Conservation (phyloP, 2,888 invertebrate species). For the Brachypalpus laphriformis region DNA sequence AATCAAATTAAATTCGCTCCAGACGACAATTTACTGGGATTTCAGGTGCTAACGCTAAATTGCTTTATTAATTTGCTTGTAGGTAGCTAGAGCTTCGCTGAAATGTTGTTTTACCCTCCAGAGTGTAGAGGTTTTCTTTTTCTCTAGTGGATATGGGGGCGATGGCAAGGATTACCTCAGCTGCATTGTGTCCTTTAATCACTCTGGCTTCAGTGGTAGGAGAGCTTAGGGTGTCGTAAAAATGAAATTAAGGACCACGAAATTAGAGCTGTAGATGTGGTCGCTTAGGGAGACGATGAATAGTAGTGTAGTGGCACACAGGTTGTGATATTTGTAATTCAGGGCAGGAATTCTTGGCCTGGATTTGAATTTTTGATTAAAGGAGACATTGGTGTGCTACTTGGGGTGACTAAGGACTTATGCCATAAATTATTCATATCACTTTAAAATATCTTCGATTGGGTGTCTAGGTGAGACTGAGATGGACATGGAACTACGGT, state of each 20-base stretch:
- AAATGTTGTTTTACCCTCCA: conserved; percentile 46
- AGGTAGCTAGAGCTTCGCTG: conserved; percentile 40
- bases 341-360: conserved; percentile 17
- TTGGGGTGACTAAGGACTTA: conserved; percentile 14
- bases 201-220: conserved; percentile 37
- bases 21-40: conserved; percentile 74
- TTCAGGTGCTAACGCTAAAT: conserved; percentile 74
- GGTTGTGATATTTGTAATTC: conserved; percentile 47
- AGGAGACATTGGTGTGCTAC: conserved; percentile 18
- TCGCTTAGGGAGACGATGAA: conserved; percentile 27
- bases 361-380: conserved; percentile 73
- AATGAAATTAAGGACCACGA: conserved; percentile 72
- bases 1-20: conserved; percentile 75
- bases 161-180: conserved; percentile 23
- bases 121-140: conserved; percentile 10
- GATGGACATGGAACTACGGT: neutral
- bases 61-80: conserved; percentile 73
- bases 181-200: conserved; percentile 70
- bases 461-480: neutral
- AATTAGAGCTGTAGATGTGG: conserved; percentile 68
- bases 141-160: neutral
- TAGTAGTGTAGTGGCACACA: conserved; percentile 12
- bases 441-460: conserved; percentile 20
- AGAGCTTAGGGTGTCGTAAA: conserved; percentile 66
- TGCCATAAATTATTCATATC: conserved; percentile 61